These are phyloP conservation scores for Marisa cornuarietis DNA, from an alignment of 1,140 invertebrate genomes.

Conservation along the genomic window DNA sequence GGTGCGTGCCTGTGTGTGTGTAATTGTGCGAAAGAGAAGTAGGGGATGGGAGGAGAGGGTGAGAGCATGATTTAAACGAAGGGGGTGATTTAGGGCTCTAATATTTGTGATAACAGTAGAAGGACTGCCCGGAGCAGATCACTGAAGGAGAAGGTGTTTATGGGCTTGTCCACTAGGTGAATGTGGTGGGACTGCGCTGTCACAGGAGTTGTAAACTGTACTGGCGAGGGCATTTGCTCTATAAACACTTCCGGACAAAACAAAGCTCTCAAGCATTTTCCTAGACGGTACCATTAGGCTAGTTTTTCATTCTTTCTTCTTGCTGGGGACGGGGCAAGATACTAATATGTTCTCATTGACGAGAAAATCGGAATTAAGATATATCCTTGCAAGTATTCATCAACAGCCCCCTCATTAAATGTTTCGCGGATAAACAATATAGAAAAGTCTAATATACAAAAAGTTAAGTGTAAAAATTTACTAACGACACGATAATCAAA, in stretches of 20 bases:
- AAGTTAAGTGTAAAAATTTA: no score
- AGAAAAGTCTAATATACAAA: no score
- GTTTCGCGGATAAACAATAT: no score
- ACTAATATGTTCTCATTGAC: no score
- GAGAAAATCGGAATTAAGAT: no score
- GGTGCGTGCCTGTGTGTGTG: not conserved
- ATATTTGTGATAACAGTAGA: slow-evolving; percentile 13
- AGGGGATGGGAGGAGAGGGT: not conserved
- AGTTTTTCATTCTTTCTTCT: no score
- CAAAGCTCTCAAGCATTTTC: not conserved
- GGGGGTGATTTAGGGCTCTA: slow-evolving; percentile 12
- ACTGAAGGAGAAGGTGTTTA: not conserved
- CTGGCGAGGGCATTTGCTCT: not conserved
- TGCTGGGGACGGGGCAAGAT: no score
- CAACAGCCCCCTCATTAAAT: no score
- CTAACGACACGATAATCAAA: no score
- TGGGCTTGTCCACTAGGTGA: not conserved
- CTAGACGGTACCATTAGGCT: not conserved
- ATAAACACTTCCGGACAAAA: not conserved
- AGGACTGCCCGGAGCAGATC: not conserved
- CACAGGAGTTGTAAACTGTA: not conserved
- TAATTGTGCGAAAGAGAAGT: not conserved
- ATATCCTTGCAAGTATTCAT: no score
- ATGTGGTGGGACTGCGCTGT: not conserved
- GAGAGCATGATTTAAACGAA: slow-evolving; percentile 10